Percentiles rank a stretch among this genome's conserved stretches.
Evolutionary conservation across 2,888 invertebrate species (phyloP).

Genomic region (Odontocolon sp.): DNA sequence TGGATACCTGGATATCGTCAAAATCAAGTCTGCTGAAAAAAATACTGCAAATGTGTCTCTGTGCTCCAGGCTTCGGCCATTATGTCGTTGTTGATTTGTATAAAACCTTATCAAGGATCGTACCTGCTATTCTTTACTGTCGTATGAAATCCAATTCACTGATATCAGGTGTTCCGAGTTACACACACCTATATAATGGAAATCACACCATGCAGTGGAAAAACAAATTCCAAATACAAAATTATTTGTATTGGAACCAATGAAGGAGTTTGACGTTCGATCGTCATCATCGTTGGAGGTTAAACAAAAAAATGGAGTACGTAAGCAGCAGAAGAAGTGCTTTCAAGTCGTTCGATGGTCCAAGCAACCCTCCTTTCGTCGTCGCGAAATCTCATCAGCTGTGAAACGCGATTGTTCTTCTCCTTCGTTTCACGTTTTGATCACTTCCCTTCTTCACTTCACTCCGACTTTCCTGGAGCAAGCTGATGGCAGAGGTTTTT

Average conservation of each 20-base stretch:
- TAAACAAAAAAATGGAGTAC: neutral
- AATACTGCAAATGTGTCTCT: neutral
- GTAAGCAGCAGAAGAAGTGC: constrained; percentile 40
- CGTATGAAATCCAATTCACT: no score
- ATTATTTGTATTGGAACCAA: neutral
- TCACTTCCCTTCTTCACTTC: constrained; percentile 39
- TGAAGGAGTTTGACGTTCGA: neutral
- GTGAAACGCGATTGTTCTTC: constrained; percentile 63
- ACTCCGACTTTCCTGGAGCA: constrained; percentile 11
- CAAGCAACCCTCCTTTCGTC: constrained; percentile 60
- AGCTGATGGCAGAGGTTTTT: constrained; percentile 17
- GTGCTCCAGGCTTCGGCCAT: no score
- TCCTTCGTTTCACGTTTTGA: constrained; percentile 58
- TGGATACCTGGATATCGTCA: neutral
- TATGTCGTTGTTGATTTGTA: no score
- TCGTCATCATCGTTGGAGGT: neutral
- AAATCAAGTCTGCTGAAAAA: neutral
- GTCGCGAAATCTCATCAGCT: constrained; percentile 54
- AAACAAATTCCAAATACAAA: neutral
- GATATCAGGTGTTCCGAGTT: no score
- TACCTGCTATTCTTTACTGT: no score
- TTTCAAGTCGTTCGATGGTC: constrained; percentile 66
- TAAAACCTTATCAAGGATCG: no score
- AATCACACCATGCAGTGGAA: neutral
- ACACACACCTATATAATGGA: no score